A percentile compares a stretch with the other conserved stretches of the same genome.
Evolutionary conservation across 53 echinoderm and acorn worm species (phyloP).

Genomic region (Mesocentrotus franciscanus): DNA sequence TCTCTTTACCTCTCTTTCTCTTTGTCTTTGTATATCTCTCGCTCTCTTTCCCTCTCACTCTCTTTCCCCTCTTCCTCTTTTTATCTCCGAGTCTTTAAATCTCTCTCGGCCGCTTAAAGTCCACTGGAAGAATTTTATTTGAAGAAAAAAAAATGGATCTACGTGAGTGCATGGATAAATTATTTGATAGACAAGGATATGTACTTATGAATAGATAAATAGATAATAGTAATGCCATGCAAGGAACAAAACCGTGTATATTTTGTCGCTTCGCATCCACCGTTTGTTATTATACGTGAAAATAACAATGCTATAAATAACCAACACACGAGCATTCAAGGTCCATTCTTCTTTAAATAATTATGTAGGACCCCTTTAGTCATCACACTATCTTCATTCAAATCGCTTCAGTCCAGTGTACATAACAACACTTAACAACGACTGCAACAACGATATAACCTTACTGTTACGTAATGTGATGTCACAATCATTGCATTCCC

Average conservation of each 20-base stretch:
- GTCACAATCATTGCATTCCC: neutral
- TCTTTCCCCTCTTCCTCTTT: neutral
- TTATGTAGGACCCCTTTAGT: neutral
- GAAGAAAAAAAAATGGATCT: too few relatives aligned
- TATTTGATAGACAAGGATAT: too few relatives aligned
- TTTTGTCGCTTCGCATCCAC: neutral
- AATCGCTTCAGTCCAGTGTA: neutral
- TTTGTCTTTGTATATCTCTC: too few relatives aligned
- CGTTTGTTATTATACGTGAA: neutral
- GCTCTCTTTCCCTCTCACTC: too few relatives aligned
- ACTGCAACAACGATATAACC: neutral
- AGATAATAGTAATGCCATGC: neutral
- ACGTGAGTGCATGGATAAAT: too few relatives aligned
- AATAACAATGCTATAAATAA: neutral
- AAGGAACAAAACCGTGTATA: neutral
- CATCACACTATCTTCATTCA: neutral
- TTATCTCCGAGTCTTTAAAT: neutral
- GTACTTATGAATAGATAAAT: neutral
- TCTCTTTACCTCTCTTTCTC: too few relatives aligned
- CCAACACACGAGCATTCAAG: neutral
- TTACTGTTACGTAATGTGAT: slow-evolving; percentile 37
- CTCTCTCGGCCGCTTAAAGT: too few relatives aligned
- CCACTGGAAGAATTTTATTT: too few relatives aligned
- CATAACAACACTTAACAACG: slow-evolving; percentile 29
- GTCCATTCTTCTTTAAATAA: neutral